Evolutionary conservation across 2,797 vertebrate species (phyloP), one percentile per base, ranked within the genome.

Genomic region (Xenentodon cancila): DNA sequence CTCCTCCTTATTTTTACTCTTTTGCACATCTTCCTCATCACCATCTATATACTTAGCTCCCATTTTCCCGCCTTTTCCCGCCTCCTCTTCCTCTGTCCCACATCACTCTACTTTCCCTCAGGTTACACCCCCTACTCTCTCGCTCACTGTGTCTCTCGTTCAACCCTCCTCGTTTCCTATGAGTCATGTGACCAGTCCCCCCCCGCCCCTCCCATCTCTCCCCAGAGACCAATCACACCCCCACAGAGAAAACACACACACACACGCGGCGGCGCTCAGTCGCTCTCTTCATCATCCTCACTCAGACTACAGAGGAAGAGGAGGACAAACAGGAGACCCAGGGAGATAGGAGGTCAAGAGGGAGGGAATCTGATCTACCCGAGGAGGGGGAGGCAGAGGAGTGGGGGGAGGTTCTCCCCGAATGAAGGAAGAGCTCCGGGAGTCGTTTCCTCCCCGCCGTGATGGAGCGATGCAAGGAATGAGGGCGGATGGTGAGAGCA

Each of bases 401-500:
- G 68, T 63, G 60, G 51, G 76, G 75, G 77, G 82, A 60, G 76
- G 82, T 69, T 77, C 80, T 85, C 89, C 68, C 82, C 89, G 89
- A 82, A 92, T 90, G 90, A 91, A 88, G 90, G 87, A 80, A 86
- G 87, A 82, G 77, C 82, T 84, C 79, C 78, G 84, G 88, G 85
- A 89, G 82, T 88, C 55, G 76, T 84, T 87, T 82, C 87, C 77
- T 84, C 81, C 75, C 80, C 49, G 82, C 84, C 59, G 80, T 55
- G 80, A 91, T 92, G 90, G 85, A 91, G 89, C 83, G 77, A 88
- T 55, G 75, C 91, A 80, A 93, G 93, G 91, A 94, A 93, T 90
- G 93, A 94, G 90, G 92, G 89, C 92, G 93, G 91, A 94, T 94
- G 92, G 92, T 94, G 84, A 92, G 91, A 87, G 86, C 90, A 84